phyloP scores from a whole-genome alignment of 2,113 vertebrate species.

The Drymodes brunneopygia region DNA sequence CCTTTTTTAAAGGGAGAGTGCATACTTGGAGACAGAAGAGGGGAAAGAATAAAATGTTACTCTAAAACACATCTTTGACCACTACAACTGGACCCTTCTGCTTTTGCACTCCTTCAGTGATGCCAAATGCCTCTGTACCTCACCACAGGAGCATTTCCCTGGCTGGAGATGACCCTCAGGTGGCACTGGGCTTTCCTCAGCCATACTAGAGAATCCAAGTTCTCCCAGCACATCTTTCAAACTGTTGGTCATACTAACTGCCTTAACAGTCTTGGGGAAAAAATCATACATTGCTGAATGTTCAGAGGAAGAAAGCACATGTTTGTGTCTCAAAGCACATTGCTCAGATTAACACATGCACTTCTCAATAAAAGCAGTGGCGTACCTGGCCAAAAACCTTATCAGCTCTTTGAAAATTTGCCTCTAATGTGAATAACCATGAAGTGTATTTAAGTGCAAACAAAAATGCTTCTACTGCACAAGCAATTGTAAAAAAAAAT shows the following conservation, averaged over 20 bases:
- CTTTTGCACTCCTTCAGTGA: neutral
- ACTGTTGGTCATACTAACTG: neutral
- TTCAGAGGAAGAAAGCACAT: neutral
- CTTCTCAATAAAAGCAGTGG: neutral
- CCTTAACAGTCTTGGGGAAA: neutral
- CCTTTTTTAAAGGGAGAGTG: neutral
- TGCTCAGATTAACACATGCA: neutral
- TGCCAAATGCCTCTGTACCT: accelerated
- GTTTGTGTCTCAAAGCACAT: neutral
- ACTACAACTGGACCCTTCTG: neutral
- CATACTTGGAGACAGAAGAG: neutral
- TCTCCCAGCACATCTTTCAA: neutral
- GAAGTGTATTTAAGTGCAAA: conserved; percentile 37
- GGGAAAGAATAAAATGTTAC: neutral
- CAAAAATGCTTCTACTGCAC: conserved; percentile 44
- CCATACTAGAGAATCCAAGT: neutral
- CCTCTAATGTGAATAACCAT: conserved; percentile 49
- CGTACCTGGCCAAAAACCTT: conserved; percentile 33
- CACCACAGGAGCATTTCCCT: neutral
- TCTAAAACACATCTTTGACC: neutral
- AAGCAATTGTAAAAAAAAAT: conserved; percentile 69
- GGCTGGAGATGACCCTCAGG: neutral
- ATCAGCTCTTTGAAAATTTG: conserved; percentile 57
- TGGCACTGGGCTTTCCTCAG: neutral
- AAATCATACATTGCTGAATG: neutral